Evolutionary conservation across 2,797 vertebrate species (phyloP), one percentile per base, ranked within the genome.

Genomic region (Leptodactylus fallax): DNA sequence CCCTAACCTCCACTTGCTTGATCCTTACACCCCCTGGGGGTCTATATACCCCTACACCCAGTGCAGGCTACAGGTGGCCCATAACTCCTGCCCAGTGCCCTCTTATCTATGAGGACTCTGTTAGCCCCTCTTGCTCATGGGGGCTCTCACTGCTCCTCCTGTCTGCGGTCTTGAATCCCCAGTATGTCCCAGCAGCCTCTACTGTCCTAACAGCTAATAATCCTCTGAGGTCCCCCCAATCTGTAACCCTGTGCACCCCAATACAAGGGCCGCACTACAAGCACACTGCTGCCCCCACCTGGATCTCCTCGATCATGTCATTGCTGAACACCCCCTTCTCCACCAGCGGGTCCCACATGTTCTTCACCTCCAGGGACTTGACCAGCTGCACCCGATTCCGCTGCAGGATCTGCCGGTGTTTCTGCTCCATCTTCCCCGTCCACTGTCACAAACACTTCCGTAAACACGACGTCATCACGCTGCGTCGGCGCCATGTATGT

Each of bases 271-370:
- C 56, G 3, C 10, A 55, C 56, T n/a, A 16, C 16, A 14, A 17
- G 13, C 56, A 58, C 13, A 19, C 56, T 55, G 61, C 61, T 47
- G 21, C 16, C 47, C 79, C 53, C 79, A 98, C 98, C 97, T 96
- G 94, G 89, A 99, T 96, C 90, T 97, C 96, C 88, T 99, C 97
- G 63, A 99, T 92, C 97, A 99, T 99, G 91, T 96, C 94, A 0
- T 93, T 92, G 10, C 94, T 97, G 92, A 99, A 99, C 78, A 99
- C 87, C 0, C 94, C 95, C 0, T 93, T 95, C 63, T 90, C 91
- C 78, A 96, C 80, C 79, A 99, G 95, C 17, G 86, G 92, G 11
- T 95, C 97, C 90, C 94, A 99, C 3, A 99, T 92, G 0, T 86
- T 63, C 0, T 90, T 91, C 76, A 96, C 95, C 27, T 95, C 91